Percentiles rank a stretch among this genome's conserved stretches.
These are phyloP conservation scores for Chlorodrepanis virens DNA, from an alignment of 2,113 vertebrate species.

Conservation along the genomic window DNA sequence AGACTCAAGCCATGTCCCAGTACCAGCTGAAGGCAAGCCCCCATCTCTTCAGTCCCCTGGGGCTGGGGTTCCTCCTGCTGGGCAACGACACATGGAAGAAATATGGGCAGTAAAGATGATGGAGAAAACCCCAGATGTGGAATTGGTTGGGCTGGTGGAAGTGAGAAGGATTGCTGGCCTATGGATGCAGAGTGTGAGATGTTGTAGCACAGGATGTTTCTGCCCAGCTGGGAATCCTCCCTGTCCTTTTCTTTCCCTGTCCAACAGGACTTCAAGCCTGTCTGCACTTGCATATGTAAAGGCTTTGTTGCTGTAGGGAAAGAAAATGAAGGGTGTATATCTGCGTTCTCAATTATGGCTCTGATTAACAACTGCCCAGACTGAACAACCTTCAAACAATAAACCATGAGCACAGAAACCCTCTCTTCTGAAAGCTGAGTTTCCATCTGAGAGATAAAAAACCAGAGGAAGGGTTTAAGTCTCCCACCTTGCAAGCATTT, in stretches of 20 bases:
- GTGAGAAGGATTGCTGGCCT: not conserved
- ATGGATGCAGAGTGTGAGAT: not conserved
- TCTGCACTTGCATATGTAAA: fast-evolving
- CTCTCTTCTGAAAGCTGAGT: not conserved
- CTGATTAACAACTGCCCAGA: not conserved
- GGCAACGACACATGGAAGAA: not conserved
- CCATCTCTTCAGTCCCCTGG: not conserved
- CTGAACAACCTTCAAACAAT: not conserved
- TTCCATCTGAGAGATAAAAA: not conserved
- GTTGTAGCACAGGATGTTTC: not conserved
- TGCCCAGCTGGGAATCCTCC: not conserved
- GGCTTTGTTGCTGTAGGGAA: not conserved
- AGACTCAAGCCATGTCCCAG: not conserved
- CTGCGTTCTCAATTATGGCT: not conserved
- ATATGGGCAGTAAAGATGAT: not conserved
- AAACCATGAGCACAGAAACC: not conserved
- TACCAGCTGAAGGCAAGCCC: not conserved
- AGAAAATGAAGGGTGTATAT: not conserved
- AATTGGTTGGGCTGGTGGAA: not conserved
- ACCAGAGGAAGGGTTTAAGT: not conserved
- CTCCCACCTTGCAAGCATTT: not conserved
- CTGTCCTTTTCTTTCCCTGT: not conserved
- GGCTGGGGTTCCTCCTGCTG: not conserved
- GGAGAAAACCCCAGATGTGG: not conserved
- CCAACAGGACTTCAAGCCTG: not conserved